Evolutionary conservation across 2,113 vertebrate genomes (phyloP).

Genomic region (Zeus faber): DNA sequence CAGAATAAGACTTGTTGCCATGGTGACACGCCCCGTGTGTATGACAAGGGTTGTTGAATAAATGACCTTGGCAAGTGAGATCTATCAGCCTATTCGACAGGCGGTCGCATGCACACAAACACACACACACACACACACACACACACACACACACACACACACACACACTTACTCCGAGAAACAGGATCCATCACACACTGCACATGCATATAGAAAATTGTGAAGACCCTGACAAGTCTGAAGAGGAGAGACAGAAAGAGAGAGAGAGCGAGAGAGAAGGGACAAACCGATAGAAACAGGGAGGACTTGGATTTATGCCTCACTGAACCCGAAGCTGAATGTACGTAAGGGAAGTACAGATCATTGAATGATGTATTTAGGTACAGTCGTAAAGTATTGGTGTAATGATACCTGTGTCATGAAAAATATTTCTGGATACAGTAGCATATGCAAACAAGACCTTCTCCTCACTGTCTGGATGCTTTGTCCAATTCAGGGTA

Average conservation of each 20-base stretch:
- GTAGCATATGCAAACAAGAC: no score
- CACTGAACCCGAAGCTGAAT: no score
- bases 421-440: no score
- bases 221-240: slow-evolving; percentile 6
- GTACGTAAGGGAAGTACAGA: no score
- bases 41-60: slow-evolving; percentile 61
- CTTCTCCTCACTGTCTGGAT: no score
- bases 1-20: slow-evolving; percentile 60
- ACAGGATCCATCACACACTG: no score
- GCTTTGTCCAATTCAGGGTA: no score
- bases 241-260: slow-evolving; percentile 1
- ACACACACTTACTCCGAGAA: not conserved
- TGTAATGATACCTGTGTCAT: no score
- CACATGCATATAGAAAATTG: not conserved
- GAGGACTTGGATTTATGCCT: not conserved
- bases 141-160: slow-evolving; percentile 13
- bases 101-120: slow-evolving; percentile 18
- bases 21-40: slow-evolving; percentile 61
- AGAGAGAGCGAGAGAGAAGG: not conserved
- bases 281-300: not conserved
- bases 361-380: no score
- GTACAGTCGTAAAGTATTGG: no score
- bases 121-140: slow-evolving; percentile 9
- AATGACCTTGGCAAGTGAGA: slow-evolving; percentile 69
- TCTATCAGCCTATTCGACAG: slow-evolving; percentile 48